Percentiles rank a stretch among this genome's conserved stretches.
These are phyloP conservation scores for Cyanoramphus novaezelandiae DNA, from an alignment of 2,113 vertebrate species.

Conservation along the genomic window DNA sequence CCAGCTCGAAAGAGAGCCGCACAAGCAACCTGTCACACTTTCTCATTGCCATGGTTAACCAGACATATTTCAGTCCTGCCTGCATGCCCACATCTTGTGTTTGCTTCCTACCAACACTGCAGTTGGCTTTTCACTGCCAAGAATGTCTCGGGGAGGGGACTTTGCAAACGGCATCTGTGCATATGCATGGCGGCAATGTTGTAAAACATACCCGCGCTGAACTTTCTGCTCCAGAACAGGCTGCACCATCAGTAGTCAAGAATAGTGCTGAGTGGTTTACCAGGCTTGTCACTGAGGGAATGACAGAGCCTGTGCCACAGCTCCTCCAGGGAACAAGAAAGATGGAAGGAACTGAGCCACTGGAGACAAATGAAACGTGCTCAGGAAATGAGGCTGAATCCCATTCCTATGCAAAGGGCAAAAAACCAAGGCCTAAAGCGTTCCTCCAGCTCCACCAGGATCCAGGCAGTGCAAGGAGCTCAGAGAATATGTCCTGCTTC, in stretches of 20 bases:
- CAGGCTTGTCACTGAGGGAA: neutral
- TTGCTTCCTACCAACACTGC: neutral
- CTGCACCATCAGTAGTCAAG: neutral
- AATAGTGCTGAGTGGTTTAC: neutral
- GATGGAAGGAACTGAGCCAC: neutral
- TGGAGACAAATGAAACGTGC: accelerated
- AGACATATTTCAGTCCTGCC: neutral
- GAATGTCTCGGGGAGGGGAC: neutral
- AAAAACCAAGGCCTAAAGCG: neutral
- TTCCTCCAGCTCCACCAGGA: neutral
- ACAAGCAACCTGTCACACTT: neutral
- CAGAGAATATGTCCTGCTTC: too few relatives aligned
- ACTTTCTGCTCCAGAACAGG: neutral
- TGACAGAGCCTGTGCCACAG: neutral
- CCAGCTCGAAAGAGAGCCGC: neutral
- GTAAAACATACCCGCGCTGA: neutral
- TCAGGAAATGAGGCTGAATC: neutral
- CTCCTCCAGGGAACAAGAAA: too few relatives aligned
- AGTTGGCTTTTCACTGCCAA: neutral
- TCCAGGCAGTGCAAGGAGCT: neutral
- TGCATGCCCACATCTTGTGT: neutral
- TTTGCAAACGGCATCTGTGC: neutral
- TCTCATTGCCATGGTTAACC: neutral
- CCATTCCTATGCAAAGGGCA: neutral
- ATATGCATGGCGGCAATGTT: neutral